Base-by-base conservation (phyloP, 2,888 invertebrate species). In the Anaspis maculata region DNA sequence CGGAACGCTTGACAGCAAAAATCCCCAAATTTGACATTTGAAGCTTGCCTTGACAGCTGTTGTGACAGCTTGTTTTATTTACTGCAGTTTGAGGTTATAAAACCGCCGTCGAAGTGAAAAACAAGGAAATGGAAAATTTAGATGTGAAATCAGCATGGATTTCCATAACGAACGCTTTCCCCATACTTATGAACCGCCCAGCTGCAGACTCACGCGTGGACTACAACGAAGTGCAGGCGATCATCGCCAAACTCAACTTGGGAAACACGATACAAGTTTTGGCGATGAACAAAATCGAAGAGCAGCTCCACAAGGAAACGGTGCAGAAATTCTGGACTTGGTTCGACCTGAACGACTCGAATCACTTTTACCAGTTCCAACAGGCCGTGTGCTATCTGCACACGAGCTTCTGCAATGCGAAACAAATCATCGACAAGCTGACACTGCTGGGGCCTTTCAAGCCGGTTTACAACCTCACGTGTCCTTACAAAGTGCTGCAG, bases 271-370 rank as follows among this genome's bases (percentile, higher is more conserved):
- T 70, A 6, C 66, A 70, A 42, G 59, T 62, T 25, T 38, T 70
- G 13, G 54, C 69, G n/a, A 51, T 71, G 13, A 56, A 61, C 40
- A 63, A 66, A 44, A 70, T 79, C 25, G 77, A 81, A 50, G 70
- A 73, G 49, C 69, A 74, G 49, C 62, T 80, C 28, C 69, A 79
- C 2, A 71, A 73, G 50, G 67, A 71, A 42, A 67, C 79, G 2
- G 74, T 72, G 1, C 78, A 80, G 5, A 59, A 67, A 23, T 83
- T 83, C 62, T 83, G 82, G 82, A 66, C 68, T 0, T 73, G 75
- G 48, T 82, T 82, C 56, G 63, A 10, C 5, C 24, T 4, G 9
- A 11, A 69, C 41, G 73, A 74, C 44, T 64, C 69, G 3, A 69
- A 73, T 50, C 77, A 77, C 10, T 81, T 81, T 51, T 72, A 76